Percentiles rank a stretch among this genome's conserved stretches.
These are phyloP conservation scores for Pluvialis apricaria DNA, from an alignment of 2,113 vertebrate species.

Conservation along the genomic window DNA sequence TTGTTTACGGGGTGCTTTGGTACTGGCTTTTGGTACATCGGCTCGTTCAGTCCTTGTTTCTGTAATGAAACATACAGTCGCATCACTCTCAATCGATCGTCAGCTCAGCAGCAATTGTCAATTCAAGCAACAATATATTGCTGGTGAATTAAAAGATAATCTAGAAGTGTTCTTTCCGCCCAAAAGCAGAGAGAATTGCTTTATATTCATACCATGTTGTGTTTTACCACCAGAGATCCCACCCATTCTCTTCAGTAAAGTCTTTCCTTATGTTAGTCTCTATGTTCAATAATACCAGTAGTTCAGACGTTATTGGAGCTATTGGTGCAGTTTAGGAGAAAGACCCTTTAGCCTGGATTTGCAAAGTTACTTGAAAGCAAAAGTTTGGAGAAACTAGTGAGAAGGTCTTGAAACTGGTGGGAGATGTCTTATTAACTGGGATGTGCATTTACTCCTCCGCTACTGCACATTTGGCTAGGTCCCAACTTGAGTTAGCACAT, in stretches of 20 bases:
- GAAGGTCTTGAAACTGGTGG: neutral
- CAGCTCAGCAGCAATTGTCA: neutral
- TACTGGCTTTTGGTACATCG: neutral
- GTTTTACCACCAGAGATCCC: neutral
- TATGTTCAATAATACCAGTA: neutral
- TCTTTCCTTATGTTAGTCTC: neutral
- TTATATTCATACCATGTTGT: neutral
- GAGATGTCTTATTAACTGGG: neutral
- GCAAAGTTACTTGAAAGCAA: neutral
- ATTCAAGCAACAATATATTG: neutral
- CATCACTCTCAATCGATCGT: neutral
- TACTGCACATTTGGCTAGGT: neutral
- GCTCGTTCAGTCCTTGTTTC: neutral
- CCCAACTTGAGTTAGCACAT: neutral
- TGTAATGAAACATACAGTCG: neutral
- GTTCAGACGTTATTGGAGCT: neutral
- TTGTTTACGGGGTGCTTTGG: neutral
- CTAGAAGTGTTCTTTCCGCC: neutral
- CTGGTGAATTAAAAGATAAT: neutral
- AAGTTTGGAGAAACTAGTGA: neutral
- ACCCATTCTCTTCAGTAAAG: neutral
- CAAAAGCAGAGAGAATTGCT: neutral
- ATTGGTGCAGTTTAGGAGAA: neutral
- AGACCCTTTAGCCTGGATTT: neutral
- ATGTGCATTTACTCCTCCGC: neutral